Conservation (phyloP, 2,113 vertebrate genomes). For the Peromyscus polionotus region DNA sequence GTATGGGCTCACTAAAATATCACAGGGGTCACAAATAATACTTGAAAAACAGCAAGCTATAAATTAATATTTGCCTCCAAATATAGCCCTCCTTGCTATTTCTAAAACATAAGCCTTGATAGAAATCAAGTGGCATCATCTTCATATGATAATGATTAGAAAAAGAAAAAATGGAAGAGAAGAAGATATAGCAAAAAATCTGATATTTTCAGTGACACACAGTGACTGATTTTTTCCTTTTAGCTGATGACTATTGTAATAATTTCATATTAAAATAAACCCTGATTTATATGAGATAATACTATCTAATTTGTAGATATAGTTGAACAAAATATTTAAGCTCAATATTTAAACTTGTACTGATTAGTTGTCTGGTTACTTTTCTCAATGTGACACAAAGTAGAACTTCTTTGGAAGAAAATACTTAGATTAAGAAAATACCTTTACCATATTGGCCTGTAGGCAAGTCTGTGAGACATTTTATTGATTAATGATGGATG, state of each 20-base stretch:
- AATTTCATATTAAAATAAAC: not conserved
- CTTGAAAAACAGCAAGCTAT: not conserved
- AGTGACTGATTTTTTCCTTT: not conserved
- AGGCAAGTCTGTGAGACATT: not conserved
- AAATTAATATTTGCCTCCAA: not conserved
- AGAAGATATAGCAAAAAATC: not conserved
- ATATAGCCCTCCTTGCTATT: not conserved
- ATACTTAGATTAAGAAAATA: not conserved
- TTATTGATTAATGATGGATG: not conserved
- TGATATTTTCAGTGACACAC: not conserved
- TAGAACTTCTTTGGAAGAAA: not conserved
- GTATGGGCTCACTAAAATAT: not conserved
- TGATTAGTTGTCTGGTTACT: not conserved
- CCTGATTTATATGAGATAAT: not conserved
- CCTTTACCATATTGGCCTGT: not conserved
- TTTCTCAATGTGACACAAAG: not conserved
- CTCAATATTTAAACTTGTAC: not conserved
- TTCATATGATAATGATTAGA: not conserved
- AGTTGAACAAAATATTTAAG: not conserved
- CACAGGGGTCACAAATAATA: not conserved
- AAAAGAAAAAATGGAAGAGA: not conserved
- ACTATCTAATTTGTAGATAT: not conserved
- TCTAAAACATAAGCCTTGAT: not conserved
- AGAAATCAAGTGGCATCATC: not conserved
- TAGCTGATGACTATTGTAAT: not conserved